These are phyloP conservation scores for Camelus bactrianus DNA, from an alignment of 2,113 vertebrate genomes.

Conservation along the genomic window DNA sequence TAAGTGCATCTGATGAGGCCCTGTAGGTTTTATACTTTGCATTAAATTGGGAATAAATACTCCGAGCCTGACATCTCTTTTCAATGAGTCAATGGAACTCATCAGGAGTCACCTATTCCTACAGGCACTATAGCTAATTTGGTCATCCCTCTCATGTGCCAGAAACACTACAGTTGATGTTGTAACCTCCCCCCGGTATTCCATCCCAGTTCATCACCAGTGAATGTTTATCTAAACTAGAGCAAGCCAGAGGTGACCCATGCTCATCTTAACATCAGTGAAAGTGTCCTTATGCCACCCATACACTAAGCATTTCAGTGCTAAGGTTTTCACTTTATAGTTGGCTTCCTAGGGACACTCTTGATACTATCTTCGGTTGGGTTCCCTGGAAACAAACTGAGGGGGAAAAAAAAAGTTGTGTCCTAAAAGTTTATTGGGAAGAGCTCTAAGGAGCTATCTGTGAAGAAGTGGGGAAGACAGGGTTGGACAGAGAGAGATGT, in stretches of 20 bases:
- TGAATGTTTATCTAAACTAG: neutral
- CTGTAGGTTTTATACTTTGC: neutral
- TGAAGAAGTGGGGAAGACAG: neutral
- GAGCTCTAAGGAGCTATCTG: neutral
- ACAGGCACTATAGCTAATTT: neutral
- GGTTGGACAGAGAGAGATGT: neutral
- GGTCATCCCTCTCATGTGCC: neutral
- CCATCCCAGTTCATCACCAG: neutral
- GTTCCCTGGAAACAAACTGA: neutral
- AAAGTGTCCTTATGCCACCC: neutral
- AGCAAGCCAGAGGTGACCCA: neutral
- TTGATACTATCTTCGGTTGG: neutral
- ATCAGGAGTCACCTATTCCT: neutral
- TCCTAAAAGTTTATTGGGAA: neutral
- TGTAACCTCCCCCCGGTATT: neutral
- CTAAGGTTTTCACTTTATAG: neutral
- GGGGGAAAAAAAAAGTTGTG: neutral
- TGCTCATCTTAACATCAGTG: neutral
- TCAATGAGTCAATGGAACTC: neutral
- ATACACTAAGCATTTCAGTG: neutral
- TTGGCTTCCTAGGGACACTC: neutral
- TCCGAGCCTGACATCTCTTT: neutral
- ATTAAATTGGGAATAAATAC: neutral
- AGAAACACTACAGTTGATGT: neutral
- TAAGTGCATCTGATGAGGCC: neutral